Conservation (phyloP, 2,113 vertebrate species). For the Syrmaticus mikado region DNA sequence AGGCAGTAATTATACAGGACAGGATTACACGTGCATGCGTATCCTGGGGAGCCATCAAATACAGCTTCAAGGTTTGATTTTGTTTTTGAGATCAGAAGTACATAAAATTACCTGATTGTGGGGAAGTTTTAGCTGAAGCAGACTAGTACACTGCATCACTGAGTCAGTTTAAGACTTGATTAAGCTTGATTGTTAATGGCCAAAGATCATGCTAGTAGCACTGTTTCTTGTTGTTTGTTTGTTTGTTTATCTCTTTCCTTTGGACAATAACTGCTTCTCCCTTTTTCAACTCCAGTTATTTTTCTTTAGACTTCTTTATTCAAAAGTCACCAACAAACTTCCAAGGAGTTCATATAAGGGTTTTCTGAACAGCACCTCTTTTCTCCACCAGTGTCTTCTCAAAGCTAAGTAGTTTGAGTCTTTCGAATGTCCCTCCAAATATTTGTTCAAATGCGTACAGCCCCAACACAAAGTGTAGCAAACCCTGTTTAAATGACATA, state of each 20-base stretch:
- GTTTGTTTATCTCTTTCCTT: neutral
- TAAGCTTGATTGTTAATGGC: rapidly evolving
- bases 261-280: neutral
- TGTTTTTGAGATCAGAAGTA: neutral
- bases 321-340: neutral
- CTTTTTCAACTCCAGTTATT: neutral
- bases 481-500: neutral
- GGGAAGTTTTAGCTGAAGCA: constrained; percentile 6
- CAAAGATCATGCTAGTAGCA: neutral
- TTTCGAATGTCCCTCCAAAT: neutral
- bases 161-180: neutral
- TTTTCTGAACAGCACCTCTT: neutral
- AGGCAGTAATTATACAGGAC: constrained; percentile 45
- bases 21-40: neutral
- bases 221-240: neutral
- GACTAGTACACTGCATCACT: neutral
- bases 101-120: neutral
- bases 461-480: neutral
- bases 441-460: neutral
- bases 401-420: neutral
- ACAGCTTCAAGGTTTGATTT: neutral
- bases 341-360: neutral
- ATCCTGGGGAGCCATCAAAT: neutral
- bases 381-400: neutral
- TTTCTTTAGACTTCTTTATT: neutral